These are phyloP conservation scores for Halcyon leucocephala DNA, from an alignment of 2,797 vertebrate species.

Conservation along the genomic window DNA sequence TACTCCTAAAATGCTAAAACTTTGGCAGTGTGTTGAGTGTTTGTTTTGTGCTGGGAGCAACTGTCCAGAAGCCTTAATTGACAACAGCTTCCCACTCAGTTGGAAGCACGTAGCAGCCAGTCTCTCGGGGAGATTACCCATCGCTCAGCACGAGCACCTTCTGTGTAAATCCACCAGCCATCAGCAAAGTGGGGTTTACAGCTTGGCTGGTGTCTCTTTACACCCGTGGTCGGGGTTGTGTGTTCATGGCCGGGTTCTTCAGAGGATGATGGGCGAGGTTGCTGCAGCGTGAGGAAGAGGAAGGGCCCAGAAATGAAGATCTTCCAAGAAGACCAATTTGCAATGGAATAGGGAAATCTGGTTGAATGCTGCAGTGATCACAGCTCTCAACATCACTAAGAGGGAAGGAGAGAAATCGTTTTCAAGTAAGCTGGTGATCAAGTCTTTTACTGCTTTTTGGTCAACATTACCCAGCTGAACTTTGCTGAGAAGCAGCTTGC, in stretches of 20 bases:
- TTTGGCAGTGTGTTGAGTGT: background rate
- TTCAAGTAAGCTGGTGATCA: background rate
- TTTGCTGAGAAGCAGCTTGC: background rate
- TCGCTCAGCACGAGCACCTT: background rate
- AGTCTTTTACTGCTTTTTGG: background rate
- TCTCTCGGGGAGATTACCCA: background rate
- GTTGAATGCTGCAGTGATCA: background rate
- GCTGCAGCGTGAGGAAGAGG: background rate
- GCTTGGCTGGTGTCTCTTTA: background rate
- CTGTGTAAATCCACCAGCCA: background rate
- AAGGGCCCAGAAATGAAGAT: background rate
- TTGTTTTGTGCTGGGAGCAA: background rate
- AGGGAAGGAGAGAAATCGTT: background rate
- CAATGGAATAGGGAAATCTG: background rate
- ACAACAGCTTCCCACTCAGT: background rate
- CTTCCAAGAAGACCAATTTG: background rate
- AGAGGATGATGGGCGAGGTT: background rate
- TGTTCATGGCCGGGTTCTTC: background rate
- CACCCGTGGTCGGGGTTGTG: background rate
- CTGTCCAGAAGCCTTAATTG: background rate
- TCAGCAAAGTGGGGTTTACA: background rate
- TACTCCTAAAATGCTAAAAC: background rate
- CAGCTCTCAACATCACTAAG: background rate
- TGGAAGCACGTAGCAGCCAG: background rate
- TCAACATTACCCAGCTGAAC: fast-evolving